phyloP scores from a whole-genome alignment of 2,797 vertebrate species.

The Capromys pilorides region DNA sequence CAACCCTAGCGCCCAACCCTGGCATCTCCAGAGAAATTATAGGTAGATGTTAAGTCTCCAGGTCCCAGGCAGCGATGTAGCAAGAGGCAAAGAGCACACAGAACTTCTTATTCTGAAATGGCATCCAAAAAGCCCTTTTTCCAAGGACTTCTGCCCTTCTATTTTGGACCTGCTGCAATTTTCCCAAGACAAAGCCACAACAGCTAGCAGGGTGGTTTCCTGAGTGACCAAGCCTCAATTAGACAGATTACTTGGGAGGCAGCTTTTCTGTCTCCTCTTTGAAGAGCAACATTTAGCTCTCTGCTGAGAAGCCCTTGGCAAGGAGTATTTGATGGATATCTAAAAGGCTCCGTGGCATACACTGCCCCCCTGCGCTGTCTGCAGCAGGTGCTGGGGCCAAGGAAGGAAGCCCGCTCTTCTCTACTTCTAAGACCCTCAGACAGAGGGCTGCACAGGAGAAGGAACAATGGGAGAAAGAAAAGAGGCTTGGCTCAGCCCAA shows the following conservation, averaged over 20 bases:
- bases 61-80: background rate
- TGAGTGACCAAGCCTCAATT: background rate
- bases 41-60: background rate
- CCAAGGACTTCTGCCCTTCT: background rate
- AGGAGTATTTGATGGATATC: constrained; percentile 35
- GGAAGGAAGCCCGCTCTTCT: background rate
- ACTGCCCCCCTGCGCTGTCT: background rate
- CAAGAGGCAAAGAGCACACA: background rate
- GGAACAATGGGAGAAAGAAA: background rate
- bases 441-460: background rate
- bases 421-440: background rate
- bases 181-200: background rate
- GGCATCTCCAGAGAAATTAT: background rate
- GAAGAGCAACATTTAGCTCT: constrained; percentile 7
- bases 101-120: constrained; percentile 35
- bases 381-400: background rate
- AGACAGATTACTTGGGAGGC: background rate
- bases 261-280: background rate
- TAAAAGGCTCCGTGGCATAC: background rate
- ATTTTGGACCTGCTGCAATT: background rate
- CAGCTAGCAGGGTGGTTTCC: background rate
- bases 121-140: background rate
- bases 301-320: constrained; percentile 36
- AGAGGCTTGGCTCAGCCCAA: background rate
- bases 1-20: background rate